Base-by-base conservation (phyloP, 2,113 vertebrate genomes). In the Amphilophus citrinellus region DNA sequence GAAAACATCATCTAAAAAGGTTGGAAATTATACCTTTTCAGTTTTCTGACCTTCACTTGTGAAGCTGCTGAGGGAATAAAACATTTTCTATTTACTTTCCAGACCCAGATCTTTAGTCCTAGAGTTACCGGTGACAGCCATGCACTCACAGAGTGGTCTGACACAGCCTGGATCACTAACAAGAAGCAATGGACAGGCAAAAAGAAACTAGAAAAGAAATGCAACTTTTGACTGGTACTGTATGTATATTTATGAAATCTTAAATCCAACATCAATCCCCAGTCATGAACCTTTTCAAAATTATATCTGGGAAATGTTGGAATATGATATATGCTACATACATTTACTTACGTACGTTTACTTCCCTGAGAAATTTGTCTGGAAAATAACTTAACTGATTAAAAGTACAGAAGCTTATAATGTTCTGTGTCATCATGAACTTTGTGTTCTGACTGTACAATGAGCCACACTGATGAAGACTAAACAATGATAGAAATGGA, bases 11-110 rank as follows among this genome's bases (percentile, higher is more conserved):
- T 7, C 47, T 37, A 15, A 59, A 75, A 2, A 42, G 22, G 75
- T 4, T 37, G 17, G 59, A 76, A 44, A 71, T 42, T 8, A 77
- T 37, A 60, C 18, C 3, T 66, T 71, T 71, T 71, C 66, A 47
- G 2, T 53, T 71, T 56, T 58, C 76, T 68, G 71, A 68, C 76
- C 63, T 80, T 62, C 18, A 59, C 14, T 22, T 8, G 22, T 6
- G 35, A 79, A 17, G 76, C 27, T 50, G n/a, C 15, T 42, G 14
- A 53, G 37, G 39, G 37, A 75, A 37, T 59, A 76, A 86, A 78
- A 61, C 17, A 15, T 63, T 76, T 71, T 53, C 18, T 53, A 53
- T 71, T 62, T 47, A n/a, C 39, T 79, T 22, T 61, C 27, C 27
- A 8, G 20, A 20, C 3, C 27, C 27, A 71, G 9, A 53, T 57